Conservation (phyloP, 2,113 vertebrate genomes). For the Paramisgurnus dabryanus region DNA sequence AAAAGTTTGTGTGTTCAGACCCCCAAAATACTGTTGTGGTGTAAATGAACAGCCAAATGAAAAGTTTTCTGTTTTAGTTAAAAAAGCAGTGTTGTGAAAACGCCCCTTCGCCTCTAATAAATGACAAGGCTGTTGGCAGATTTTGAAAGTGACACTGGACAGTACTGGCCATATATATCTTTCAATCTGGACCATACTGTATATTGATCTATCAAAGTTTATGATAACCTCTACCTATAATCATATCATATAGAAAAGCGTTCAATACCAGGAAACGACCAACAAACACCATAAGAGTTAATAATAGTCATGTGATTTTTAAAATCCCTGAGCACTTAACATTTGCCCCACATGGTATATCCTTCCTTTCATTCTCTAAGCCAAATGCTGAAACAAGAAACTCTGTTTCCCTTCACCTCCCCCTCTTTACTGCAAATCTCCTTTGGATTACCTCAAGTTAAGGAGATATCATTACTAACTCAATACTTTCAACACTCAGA, state of each 20-base stretch:
- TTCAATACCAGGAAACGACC: slow-evolving; percentile 35
- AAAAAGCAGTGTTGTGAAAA: too few relatives aligned
- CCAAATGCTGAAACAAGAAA: slow-evolving; percentile 32
- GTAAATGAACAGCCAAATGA: too few relatives aligned
- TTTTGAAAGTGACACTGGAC: too few relatives aligned
- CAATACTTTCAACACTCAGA: not conserved
- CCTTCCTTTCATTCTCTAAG: slow-evolving; percentile 53
- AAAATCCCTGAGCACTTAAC: slow-evolving; percentile 43
- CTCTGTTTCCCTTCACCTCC: slow-evolving; percentile 1
- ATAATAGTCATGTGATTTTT: slow-evolving; percentile 30
- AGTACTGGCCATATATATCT: too few relatives aligned
- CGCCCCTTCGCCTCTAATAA: too few relatives aligned
- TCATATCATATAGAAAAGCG: not conserved
- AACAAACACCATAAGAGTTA: slow-evolving; percentile 28
- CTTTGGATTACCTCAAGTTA: slow-evolving; percentile 3
- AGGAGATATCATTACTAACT: slow-evolving; percentile 8
- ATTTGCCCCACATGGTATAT: slow-evolving; percentile 22
- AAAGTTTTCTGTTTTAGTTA: too few relatives aligned
- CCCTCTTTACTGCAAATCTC: not conserved
- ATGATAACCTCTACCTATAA: not conserved
- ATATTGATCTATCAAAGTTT: too few relatives aligned
- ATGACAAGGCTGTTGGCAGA: too few relatives aligned
- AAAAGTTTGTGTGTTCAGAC: too few relatives aligned
- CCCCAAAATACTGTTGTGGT: too few relatives aligned
- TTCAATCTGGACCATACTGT: too few relatives aligned